Evolutionary conservation across 2,888 invertebrate species (phyloP).

Genomic region (Drosophila robusta): DNA sequence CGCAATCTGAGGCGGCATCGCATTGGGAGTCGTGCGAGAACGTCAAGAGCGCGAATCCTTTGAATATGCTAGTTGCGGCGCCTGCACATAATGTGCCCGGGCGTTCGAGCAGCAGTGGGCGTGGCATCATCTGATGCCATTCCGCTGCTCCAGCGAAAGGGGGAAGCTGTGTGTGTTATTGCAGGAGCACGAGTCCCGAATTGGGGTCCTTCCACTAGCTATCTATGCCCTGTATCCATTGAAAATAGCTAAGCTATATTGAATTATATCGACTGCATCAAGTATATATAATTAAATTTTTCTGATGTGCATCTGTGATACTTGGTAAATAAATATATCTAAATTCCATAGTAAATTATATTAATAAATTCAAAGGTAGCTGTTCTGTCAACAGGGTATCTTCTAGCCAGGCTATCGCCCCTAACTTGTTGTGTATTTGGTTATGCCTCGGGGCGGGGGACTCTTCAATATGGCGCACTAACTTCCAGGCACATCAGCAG

Average conservation of each 20-base stretch:
- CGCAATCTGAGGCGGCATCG: constrained; percentile 21
- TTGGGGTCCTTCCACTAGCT: neutral
- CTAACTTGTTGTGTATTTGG: constrained; percentile 14
- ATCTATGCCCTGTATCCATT: neutral
- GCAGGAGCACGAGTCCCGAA: constrained; percentile 1
- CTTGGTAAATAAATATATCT: neutral
- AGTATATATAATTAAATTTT: too few relatives aligned
- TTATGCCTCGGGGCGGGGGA: constrained; percentile 19
- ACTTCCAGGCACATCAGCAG: constrained; percentile 21
- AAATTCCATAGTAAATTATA: too few relatives aligned
- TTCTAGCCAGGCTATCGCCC: neutral
- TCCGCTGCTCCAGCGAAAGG: neutral
- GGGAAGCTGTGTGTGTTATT: constrained; percentile 5
- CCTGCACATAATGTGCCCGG: constrained; percentile 54
- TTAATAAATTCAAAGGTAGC: neutral
- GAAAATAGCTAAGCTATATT: neutral
- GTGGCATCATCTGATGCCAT: constrained; percentile 13
- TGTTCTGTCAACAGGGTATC: neutral
- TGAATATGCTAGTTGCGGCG: constrained; percentile 37
- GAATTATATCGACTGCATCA: neutral
- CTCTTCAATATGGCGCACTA: constrained; percentile 26
- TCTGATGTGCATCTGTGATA: too few relatives aligned
- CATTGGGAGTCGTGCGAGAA: neutral
- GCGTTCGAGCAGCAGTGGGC: constrained; percentile 18
- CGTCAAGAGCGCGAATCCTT: constrained; percentile 24